Percentiles rank a stretch among this genome's conserved stretches.
These are phyloP conservation scores for Sylvilagus bachmani DNA, from an alignment of 2,113 vertebrate species.

Conservation along the genomic window DNA sequence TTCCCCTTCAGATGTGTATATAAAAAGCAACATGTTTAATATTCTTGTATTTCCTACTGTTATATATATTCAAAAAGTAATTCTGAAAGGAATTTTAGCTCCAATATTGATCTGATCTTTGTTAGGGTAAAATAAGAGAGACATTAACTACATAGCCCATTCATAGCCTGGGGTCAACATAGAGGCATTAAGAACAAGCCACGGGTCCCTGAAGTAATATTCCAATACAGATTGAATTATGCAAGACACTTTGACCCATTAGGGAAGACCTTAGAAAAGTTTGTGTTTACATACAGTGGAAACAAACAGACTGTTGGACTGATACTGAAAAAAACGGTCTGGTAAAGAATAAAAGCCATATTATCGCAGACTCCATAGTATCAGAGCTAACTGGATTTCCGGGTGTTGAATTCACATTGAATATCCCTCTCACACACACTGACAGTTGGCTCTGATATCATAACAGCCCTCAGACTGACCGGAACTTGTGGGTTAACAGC, in stretches of 20 bases:
- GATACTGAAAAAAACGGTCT: constrained; percentile 18
- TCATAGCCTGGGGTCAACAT: constrained; percentile 27
- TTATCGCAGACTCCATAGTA: neutral
- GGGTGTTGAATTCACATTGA: constrained; percentile 31
- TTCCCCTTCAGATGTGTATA: neutral
- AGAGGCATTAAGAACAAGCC: constrained; percentile 7
- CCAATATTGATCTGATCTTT: constrained; percentile 61
- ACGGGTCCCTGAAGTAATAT: constrained; percentile 13
- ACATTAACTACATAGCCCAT: neutral
- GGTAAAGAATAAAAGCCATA: constrained; percentile 17
- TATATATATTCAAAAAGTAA: constrained; percentile 28
- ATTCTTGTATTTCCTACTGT: constrained; percentile 24
- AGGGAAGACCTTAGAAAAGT: neutral
- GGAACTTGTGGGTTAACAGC: neutral
- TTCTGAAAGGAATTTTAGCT: constrained; percentile 72
- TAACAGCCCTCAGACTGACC: neutral
- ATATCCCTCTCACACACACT: neutral
- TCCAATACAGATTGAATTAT: neutral
- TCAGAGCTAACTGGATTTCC: constrained; percentile 7
- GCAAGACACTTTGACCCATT: neutral
- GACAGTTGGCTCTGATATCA: neutral
- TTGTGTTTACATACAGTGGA: constrained; percentile 20
- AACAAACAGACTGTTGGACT: neutral
- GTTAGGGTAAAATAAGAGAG: constrained; percentile 39
- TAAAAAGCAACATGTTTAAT: neutral